Base-by-base conservation (phyloP, 2,797 vertebrate genomes). In the Harpagifer antarcticus region DNA sequence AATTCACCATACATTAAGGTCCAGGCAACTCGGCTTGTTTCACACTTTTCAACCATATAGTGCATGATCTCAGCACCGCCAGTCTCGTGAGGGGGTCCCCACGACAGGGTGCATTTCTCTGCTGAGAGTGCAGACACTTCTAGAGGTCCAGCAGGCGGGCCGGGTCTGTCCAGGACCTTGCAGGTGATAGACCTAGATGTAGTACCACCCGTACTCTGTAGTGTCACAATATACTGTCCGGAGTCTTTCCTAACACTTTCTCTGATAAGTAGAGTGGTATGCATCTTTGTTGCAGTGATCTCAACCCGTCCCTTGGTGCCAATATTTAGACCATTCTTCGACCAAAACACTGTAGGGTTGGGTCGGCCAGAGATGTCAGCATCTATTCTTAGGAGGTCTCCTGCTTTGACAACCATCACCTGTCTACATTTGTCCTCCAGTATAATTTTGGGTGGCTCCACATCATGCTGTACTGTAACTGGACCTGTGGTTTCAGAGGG, bases 1-100 rank as follows among this genome's bases (percentile, higher is more conserved):
- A 97, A 93, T 80, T 99, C 97, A 84, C 86, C 94, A 85, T 97
- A 96, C 82, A 98, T 94, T 85, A 97, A 85, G 4, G 96, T 98
- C 98, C 98, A 99, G 27, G 97, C 94, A 77, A 99, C 95, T 68
- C 94, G 97, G 76, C 97, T 99, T 75, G 98, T 99, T 94, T 99
- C 98, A 90, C 98, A 97, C 87, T 99, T 99, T 89, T 99, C 98
- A 81, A 99, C 95, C 86, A 98, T 93, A 79, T 99, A 99, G 86
- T 98, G 85, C 86, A 96, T 95, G 31, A 98, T 96, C 84, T 97
- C 96, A 61, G 97, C 97, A 47, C 98, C 98, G 0, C 98, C 98
- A 33, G 96, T 97, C 94, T 99, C 98, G 84, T 96, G 96, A 73
- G 98, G 98, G 3, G 94, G 92, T 86, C 94, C 97, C 98, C 98